Evolutionary conservation across 2,888 invertebrate genomes (phyloP), one percentile per base, ranked within the genome.

Genomic region (Octodonta nipae): DNA sequence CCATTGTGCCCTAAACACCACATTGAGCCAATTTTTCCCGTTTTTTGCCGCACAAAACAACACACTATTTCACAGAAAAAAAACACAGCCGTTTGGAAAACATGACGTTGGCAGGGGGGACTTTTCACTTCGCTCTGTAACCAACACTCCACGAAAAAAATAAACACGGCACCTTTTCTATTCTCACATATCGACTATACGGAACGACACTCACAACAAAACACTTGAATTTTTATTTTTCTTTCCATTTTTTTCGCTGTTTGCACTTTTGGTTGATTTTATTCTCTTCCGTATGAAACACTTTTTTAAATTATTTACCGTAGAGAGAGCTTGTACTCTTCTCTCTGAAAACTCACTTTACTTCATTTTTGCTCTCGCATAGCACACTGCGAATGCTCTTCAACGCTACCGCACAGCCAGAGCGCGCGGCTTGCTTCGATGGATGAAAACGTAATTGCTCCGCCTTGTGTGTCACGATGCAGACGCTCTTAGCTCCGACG

Each of bases 1-100:
- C 93, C 95, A 95, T 95, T 83, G 85, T 89, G 85, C 82, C 80
- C 81, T 80, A 73, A 78, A 79, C 80, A 81, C 85, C 82, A 82
- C 84, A 84, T 84, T 78, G 57, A 78, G 80, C n/a, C n/a, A n/a
- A 78, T 74, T 75, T 73, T 70, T 68, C 71, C 59, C 70, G 10
- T 70, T 71, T 71, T 70, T 67, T 68, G 45, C 44, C 52, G 51
- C 53, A 52, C 53, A 45, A 5, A 8, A 13, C 17, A 6, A 17
- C 41, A 50, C 53, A 56, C 56, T 55, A 54, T 55, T 54, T 55
- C 55, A 55, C 54, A 49, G 47, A 49, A 46, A 47, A 54, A 52
- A 46, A 54, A 51, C 56, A 55, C 54, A 52, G 54, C 54, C 55
- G 55, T 50, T 53, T 54, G 38, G 48, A 48, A 52, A 51, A 54